These are phyloP conservation scores for Psettodes erumei DNA, from an alignment of 2,113 vertebrate species.

Conservation along the genomic window DNA sequence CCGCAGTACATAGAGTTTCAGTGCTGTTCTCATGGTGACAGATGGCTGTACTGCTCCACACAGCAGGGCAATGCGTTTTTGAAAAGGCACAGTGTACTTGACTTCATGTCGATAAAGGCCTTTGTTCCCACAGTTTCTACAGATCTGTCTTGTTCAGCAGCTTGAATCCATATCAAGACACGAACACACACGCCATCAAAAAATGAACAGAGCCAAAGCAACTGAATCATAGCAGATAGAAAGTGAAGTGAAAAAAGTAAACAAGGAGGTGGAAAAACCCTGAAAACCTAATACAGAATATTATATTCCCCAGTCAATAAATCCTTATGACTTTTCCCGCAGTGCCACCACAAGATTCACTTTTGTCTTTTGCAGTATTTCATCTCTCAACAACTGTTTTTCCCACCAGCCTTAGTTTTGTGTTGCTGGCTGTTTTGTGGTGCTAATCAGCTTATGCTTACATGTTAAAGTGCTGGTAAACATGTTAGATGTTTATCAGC, in stretches of 20 bases:
- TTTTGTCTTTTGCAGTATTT: too few relatives aligned
- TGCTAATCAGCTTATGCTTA: not conserved
- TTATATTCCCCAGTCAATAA: not conserved
- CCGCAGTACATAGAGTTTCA: not conserved
- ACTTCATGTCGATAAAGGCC: constrained; percentile 19
- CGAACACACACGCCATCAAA: not conserved
- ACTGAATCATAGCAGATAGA: not conserved
- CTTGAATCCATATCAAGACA: constrained; percentile 9
- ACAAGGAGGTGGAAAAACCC: not conserved
- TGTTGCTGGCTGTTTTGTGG: too few relatives aligned
- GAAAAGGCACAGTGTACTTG: not conserved
- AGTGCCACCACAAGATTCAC: not conserved
- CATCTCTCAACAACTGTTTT: too few relatives aligned
- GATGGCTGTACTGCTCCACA: constrained; percentile 20
- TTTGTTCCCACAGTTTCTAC: constrained; percentile 24
- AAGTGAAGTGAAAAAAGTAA: constrained; percentile 2
- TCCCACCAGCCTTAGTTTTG: not conserved
- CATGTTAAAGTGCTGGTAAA: not conserved
- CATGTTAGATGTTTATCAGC: too few relatives aligned
- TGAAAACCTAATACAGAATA: not conserved
- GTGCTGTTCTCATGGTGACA: constrained; percentile 33
- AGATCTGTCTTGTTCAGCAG: constrained; percentile 17
- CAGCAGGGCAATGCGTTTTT: constrained; percentile 6
- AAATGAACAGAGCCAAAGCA: not conserved
- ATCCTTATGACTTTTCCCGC: too few relatives aligned